phyloP scores from a whole-genome alignment of 2,888 invertebrate species.

The Iselma pallidipennis region DNA sequence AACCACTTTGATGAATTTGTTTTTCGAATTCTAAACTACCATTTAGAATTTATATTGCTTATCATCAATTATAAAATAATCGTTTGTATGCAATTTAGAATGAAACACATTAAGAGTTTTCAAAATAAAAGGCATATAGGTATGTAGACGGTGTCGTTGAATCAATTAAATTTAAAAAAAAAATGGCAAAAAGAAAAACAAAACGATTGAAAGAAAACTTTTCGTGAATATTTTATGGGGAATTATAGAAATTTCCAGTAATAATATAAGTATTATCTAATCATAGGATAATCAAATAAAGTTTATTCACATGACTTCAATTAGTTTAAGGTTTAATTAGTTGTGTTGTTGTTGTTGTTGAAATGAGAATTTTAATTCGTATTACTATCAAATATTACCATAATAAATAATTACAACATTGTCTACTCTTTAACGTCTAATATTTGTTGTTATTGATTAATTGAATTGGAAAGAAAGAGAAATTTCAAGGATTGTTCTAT shows the following conservation, averaged over 20 bases:
- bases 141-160: background rate
- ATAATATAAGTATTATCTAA: too few species aligned
- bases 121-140: background rate
- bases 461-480: conserved; percentile 1
- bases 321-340: too few species aligned
- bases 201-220: too few species aligned
- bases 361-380: too few species aligned
- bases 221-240: background rate
- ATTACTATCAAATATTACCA: too few species aligned
- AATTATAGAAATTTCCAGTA: background rate
- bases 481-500: conserved; percentile 14
- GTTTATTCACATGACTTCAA: too few species aligned
- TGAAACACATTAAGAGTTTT: background rate
- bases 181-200: background rate
- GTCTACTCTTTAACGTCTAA: background rate
- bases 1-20: background rate
- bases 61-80: background rate
- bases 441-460: background rate
- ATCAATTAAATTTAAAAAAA: background rate
- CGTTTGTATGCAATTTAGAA: background rate
- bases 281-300: too few species aligned
- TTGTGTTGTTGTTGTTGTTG: too few species aligned
- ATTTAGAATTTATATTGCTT: background rate
- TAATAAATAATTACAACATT: background rate
- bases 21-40: background rate